Base-by-base conservation (phyloP, 2,113 vertebrate species). In the Gambusia holbrooki region DNA sequence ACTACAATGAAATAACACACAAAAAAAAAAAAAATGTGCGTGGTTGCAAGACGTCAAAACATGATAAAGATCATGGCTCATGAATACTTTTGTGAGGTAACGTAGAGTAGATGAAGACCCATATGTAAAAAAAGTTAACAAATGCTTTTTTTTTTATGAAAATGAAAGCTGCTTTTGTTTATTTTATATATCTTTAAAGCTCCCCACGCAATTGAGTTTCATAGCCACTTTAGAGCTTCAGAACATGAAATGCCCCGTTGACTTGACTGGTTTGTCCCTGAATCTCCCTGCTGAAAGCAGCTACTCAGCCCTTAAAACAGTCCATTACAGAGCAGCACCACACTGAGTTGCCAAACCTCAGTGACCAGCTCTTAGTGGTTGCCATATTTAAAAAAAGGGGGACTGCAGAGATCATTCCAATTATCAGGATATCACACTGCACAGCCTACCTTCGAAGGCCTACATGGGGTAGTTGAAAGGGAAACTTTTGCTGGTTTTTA, bases 261-360 rank as follows among this genome's bases (percentile, higher is more conserved):
- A 69, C 70, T 81, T 27, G 2, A 45, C 71, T 77, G 74, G 70
- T 70, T 61, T 8, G 40, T 81, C 42, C 25, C 66, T 58, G 27
- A 32, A 33, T 73, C 51, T 69, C 69, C 51, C 37, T 45, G 45
- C 45, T 58, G 28, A 69, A 54, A 74, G 40, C 66, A 60, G 78
- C 60, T 33, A 79, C 42, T 77, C 74, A 74, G 66, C 58, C 65
- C n/a, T 27, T 69, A 22, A 79, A 79, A 54, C 63, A 35, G 72
- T 76, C 75, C 63, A 67, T 66, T 63, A 65, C 75, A 15, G 75
- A 14, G 63, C 27, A 71, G 61, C 51, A 2, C 69, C 73, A 79
- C 73, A 80, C 65, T 73, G 69, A 62, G 68, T 17, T 54, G 69
- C 70, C 69, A 71, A 73, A 76, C 68, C 45, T 66, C 45, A 29